Evolutionary conservation across 1,140 invertebrate species (phyloP).

Genomic region (Pantala flavescens): DNA sequence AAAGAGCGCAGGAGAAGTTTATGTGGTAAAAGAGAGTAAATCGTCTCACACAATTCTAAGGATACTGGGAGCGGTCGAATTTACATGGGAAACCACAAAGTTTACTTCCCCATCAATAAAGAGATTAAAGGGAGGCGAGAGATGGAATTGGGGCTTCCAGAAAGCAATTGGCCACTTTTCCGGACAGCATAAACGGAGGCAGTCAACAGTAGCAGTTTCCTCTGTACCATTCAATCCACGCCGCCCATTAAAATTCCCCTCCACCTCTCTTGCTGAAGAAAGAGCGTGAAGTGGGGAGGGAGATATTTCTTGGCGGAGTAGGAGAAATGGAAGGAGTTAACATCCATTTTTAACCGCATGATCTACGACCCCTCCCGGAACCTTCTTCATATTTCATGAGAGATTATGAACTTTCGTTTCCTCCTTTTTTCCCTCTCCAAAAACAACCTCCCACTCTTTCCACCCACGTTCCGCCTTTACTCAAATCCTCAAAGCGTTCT

Average conservation of each 20-base stretch:
- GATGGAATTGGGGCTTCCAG: not conserved
- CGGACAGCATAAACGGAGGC: constrained; percentile 6
- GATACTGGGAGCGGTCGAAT: not conserved
- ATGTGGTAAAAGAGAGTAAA: no score
- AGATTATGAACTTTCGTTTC: constrained; percentile 10
- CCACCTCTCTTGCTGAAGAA: not conserved
- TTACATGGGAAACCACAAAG: not conserved
- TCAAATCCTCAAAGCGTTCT: not conserved
- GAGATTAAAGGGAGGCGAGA: not conserved
- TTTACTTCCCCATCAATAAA: constrained; percentile 8
- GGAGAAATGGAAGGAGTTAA: not conserved
- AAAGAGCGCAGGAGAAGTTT: no score
- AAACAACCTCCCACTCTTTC: not conserved
- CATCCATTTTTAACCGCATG: constrained; percentile 9
- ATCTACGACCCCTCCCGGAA: constrained; percentile 6
- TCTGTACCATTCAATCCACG: not conserved
- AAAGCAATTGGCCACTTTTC: constrained; percentile 1
- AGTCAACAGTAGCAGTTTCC: constrained; percentile 5
- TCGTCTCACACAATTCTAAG: not conserved
- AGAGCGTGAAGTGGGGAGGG: not conserved
- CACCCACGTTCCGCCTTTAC: not conserved
- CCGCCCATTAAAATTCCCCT: not conserved
- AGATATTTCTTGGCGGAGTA: not conserved
- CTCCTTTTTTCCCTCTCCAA: not conserved
- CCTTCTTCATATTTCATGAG: constrained; percentile 9